These are phyloP conservation scores for Fopius arisanus DNA, from an alignment of 1,140 invertebrate species.

Conservation along the genomic window DNA sequence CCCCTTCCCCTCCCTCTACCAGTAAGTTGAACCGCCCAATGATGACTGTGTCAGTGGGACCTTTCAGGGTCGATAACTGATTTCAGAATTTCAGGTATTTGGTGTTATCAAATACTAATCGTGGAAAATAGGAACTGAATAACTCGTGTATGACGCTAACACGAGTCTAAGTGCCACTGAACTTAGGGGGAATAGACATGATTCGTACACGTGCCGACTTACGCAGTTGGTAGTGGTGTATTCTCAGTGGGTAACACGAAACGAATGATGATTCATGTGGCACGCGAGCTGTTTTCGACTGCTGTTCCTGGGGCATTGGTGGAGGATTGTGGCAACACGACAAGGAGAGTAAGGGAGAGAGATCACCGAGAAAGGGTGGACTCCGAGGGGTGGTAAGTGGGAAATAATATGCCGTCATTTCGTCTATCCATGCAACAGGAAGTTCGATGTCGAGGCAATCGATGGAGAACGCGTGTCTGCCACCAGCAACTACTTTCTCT, in stretches of 20 bases:
- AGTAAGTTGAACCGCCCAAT: neutral
- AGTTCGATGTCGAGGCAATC: conserved; percentile 44
- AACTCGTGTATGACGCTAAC: conserved; percentile 41
- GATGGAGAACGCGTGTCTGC: conserved; percentile 33
- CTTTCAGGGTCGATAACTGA: neutral
- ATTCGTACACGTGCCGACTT: conserved; percentile 2
- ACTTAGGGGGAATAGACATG: conserved; percentile 5
- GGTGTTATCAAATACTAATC: conserved; percentile 48
- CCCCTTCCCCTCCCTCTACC: too few species aligned
- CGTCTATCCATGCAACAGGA: conserved; percentile 50
- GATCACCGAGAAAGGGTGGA: neutral
- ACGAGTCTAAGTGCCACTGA: conserved; percentile 18
- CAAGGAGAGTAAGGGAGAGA: neutral
- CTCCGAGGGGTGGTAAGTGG: conserved; percentile 39
- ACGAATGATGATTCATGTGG: conserved; percentile 58
- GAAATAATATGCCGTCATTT: conserved; percentile 55
- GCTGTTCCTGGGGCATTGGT: conserved; percentile 46
- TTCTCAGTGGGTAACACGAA: conserved; percentile 48
- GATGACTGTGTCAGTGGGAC: neutral
- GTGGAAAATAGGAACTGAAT: conserved; percentile 49
- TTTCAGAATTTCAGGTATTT: neutral
- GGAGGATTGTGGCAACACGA: conserved; percentile 26
- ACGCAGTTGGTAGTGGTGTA: neutral
- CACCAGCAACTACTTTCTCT: neutral
- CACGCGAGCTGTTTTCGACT: conserved; percentile 54